A percentile compares a stretch with the other conserved stretches of the same genome.
Conservation (phyloP, 2,797 vertebrate species). For the Steatocranus sp. region DNA sequence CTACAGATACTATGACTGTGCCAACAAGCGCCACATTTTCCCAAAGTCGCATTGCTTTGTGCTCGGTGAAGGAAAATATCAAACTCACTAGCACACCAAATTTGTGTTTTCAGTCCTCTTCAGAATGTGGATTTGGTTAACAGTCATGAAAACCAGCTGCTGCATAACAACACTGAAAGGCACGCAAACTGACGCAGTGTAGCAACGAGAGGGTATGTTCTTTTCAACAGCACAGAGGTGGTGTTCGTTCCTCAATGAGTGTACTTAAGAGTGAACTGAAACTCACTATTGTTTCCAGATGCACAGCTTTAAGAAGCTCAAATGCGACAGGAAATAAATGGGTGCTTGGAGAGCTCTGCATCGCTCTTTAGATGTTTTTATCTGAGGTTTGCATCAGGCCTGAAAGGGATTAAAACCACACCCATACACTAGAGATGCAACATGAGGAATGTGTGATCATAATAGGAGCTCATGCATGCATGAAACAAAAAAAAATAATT, state of each 20-base stretch:
- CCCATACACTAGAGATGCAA: neutral
- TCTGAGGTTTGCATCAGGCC: neutral
- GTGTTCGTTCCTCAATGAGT: neutral
- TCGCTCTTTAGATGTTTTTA: neutral
- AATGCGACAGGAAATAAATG: neutral
- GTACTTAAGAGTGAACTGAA: neutral
- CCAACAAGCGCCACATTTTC: neutral
- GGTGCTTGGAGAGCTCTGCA: neutral
- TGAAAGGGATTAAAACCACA: neutral
- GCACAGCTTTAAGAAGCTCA: neutral
- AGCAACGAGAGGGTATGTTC: neutral
- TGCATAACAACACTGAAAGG: neutral
- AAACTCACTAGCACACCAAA: neutral
- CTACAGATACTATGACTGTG: neutral
- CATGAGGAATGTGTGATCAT: neutral
- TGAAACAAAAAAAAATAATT: neutral
- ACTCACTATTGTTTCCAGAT: neutral
- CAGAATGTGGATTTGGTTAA: neutral
- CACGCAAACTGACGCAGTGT: neutral
- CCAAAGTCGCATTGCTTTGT: neutral
- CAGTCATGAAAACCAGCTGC: neutral
- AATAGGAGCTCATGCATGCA: neutral
- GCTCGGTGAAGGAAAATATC: accelerated
- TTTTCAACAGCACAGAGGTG: neutral
- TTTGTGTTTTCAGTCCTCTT: neutral